phyloP scores from a whole-genome alignment of 2,797 vertebrate genomes.

The Coilia nasus region DNA sequence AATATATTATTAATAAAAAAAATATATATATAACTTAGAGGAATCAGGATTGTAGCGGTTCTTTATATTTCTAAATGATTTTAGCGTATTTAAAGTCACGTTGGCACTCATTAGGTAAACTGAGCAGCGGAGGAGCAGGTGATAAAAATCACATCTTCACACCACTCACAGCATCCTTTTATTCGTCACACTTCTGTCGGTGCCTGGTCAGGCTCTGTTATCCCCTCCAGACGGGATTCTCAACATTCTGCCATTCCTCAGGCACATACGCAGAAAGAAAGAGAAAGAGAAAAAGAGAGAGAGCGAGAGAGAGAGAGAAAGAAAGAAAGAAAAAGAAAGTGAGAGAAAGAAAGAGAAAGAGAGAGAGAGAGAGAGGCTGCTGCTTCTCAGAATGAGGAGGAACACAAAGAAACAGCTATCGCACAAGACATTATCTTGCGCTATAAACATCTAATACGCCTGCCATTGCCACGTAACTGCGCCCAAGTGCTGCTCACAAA shows the following conservation, averaged over 20 bases:
- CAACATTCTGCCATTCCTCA: slow-evolving; percentile 78
- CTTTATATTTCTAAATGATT: slow-evolving; percentile 22
- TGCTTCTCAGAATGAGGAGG: background rate
- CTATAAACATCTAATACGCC: background rate
- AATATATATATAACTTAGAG: background rate
- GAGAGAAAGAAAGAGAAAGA: background rate
- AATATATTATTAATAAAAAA: too few relatives aligned
- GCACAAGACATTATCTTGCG: slow-evolving; percentile 11
- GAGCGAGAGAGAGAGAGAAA: too few relatives aligned
- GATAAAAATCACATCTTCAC: slow-evolving; percentile 85
- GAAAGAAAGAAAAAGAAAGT: background rate
- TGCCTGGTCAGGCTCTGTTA: slow-evolving; percentile 81
- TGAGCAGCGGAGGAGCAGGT: slow-evolving; percentile 82
- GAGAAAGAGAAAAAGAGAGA: too few relatives aligned
- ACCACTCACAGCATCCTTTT: slow-evolving; percentile 80
- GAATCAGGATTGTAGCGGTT: slow-evolving; percentile 60
- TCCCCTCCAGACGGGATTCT: slow-evolving; percentile 79
- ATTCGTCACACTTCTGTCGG: slow-evolving; percentile 78
- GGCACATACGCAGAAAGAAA: slow-evolving; percentile 78
- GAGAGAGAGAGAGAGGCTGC: background rate
- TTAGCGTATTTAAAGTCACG: background rate
- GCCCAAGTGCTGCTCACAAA: background rate
- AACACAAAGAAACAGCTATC: slow-evolving; percentile 7
- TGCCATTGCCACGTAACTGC: background rate
- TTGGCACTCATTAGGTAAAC: slow-evolving; percentile 83